phyloP scores from a whole-genome alignment of 2,797 vertebrate species.

The Gambusia yucatana region DNA sequence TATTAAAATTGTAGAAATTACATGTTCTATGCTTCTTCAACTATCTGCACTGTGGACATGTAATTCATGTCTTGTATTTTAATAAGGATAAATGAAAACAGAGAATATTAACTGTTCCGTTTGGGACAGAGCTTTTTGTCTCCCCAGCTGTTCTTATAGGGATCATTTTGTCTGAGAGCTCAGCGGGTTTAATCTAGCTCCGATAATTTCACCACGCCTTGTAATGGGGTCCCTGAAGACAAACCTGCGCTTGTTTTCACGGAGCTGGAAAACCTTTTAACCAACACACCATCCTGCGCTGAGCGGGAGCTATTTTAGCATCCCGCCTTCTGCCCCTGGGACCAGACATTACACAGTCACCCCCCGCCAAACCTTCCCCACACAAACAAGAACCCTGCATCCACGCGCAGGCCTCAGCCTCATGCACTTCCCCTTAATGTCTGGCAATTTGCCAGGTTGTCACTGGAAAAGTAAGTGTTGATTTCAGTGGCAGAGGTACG shows the following conservation, averaged over 20 bases:
- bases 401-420: constrained; percentile 75
- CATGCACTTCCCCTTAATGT: constrained; percentile 90
- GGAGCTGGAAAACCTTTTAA: constrained; percentile 58
- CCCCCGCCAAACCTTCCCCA: constrained; percentile 1
- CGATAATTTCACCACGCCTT: constrained; percentile 62
- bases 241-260: constrained; percentile 54
- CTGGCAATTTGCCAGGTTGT: constrained; percentile 95
- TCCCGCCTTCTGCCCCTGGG: constrained; percentile 67
- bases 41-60: neutral
- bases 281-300: constrained; percentile 54
- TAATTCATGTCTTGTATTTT: constrained; percentile 15
- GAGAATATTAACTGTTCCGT: constrained; percentile 32
- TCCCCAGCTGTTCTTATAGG: constrained; percentile 61
- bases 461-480: constrained; percentile 96
- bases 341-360: constrained; percentile 70
- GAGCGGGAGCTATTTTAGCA: constrained; percentile 72
- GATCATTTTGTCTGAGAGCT: constrained; percentile 62
- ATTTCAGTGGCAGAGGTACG: constrained; percentile 89
- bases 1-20: neutral
- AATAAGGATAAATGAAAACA: constrained; percentile 32
- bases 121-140: constrained; percentile 51
- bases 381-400: constrained; percentile 37
- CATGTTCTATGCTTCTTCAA: constrained; percentile 3
- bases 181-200: constrained; percentile 70
- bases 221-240: constrained; percentile 70